Evolutionary conservation across 2,113 vertebrate species (phyloP).

Genomic region (Oophaga pumilio): DNA sequence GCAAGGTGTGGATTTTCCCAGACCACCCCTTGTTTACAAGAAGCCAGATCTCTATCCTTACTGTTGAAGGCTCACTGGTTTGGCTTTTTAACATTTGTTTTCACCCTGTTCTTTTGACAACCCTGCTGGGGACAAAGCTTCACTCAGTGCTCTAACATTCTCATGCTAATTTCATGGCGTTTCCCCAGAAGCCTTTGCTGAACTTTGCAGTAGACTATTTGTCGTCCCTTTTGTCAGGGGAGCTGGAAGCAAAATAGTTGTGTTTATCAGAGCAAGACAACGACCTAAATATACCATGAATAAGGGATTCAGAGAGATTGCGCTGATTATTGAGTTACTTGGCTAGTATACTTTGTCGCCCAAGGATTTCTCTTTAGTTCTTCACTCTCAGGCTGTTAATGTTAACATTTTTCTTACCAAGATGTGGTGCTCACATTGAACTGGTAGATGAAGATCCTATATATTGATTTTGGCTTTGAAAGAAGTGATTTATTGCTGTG

Average conservation of each 20-base stretch:
- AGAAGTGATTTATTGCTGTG: neutral
- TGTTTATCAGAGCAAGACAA: slow-evolving; percentile 46
- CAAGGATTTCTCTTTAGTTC: slow-evolving; percentile 6
- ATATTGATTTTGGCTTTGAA: neutral
- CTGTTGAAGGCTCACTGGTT: neutral
- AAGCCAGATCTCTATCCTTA: slow-evolving; percentile 29
- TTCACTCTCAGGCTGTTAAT: neutral
- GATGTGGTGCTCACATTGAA: neutral
- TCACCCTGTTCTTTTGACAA: slow-evolving; percentile 3
- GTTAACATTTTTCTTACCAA: slow-evolving; percentile 1
- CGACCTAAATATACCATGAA: slow-evolving; percentile 25
- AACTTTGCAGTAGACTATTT: slow-evolving; percentile 35
- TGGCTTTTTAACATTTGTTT: slow-evolving; percentile 46
- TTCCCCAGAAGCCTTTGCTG: slow-evolving; percentile 53
- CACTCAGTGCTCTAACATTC: slow-evolving; percentile 20
- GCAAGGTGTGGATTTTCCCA: slow-evolving; percentile 45
- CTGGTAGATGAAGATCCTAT: neutral
- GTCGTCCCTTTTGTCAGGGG: slow-evolving; percentile 36
- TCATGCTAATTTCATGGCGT: slow-evolving; percentile 41
- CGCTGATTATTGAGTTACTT: slow-evolving; percentile 12
- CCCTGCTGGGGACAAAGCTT: slow-evolving; percentile 37
- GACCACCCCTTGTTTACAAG: slow-evolving; percentile 33
- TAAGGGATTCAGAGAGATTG: slow-evolving; percentile 37
- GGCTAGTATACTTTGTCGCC: neutral
- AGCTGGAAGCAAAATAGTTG: slow-evolving; percentile 43